phyloP scores from a whole-genome alignment of 2,888 invertebrate species.

The Carabus problematicus region DNA sequence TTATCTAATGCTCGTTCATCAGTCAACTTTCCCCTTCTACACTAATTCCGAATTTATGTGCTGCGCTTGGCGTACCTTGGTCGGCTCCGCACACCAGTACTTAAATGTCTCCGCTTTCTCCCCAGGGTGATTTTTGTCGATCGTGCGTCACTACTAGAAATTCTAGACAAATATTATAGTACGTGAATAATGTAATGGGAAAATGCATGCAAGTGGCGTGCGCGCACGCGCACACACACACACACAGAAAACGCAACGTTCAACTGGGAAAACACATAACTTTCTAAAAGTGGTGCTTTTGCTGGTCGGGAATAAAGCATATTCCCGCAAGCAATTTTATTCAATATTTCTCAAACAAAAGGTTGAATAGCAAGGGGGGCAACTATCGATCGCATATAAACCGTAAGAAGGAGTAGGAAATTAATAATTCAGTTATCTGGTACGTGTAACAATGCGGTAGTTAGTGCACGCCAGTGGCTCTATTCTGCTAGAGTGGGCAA shows the following conservation, averaged over 20 bases:
- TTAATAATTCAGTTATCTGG: constrained; percentile 43
- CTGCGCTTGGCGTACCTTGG: no score
- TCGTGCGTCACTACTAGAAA: no score
- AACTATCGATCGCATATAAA: constrained; percentile 35
- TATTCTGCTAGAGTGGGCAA: not conserved
- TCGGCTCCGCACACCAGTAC: no score
- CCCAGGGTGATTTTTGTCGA: no score
- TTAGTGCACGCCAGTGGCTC: constrained; percentile 22
- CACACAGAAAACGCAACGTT: constrained; percentile 1
- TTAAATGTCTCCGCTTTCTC: no score
- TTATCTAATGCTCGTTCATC: constrained; percentile 38
- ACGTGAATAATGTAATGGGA: not conserved
- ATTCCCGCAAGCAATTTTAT: constrained; percentile 43
- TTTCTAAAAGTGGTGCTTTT: constrained; percentile 33
- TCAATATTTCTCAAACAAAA: constrained; percentile 42
- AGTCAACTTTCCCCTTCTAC: constrained; percentile 28
- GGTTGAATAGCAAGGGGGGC: constrained; percentile 40
- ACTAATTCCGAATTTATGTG: constrained; percentile 27
- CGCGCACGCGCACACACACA: not conserved
- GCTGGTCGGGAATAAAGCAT: constrained; percentile 34
- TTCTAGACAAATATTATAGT: not conserved
- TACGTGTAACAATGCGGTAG: constrained; percentile 42
- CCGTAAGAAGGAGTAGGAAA: constrained; percentile 41
- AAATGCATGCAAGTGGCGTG: not conserved
- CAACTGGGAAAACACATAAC: constrained; percentile 25